A percentile compares a stretch with the other conserved stretches of the same genome.
Evolutionary conservation across 2,888 invertebrate species (phyloP).

Genomic region (Melinaea marsaeus): DNA sequence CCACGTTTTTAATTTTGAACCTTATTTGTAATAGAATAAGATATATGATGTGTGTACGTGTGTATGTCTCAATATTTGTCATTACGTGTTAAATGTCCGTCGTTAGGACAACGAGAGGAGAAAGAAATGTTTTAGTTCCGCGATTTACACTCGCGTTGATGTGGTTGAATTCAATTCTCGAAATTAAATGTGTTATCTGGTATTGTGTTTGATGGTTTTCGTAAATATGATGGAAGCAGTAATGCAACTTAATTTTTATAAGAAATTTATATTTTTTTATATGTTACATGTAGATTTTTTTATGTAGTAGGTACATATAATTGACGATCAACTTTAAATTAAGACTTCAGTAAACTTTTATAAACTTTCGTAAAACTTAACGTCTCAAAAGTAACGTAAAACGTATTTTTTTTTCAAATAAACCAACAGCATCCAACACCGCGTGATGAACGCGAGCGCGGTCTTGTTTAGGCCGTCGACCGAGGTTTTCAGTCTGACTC

Average conservation of each 20-base stretch:
- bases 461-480: conserved; percentile 59
- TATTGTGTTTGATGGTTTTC: neutral
- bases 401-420: neutral
- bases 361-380: too few species aligned
- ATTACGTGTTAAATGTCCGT: conserved; percentile 50
- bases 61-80: conserved; percentile 52
- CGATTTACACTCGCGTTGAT: conserved; percentile 40
- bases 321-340: too few species aligned
- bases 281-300: too few species aligned
- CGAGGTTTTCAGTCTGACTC: conserved; percentile 61
- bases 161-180: conserved; percentile 36
- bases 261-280: too few species aligned
- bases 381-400: too few species aligned
- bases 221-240: too few species aligned
- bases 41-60: conserved; percentile 12
- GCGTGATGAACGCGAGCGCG: conserved; percentile 38
- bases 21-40: conserved; percentile 14
- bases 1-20: conserved; percentile 5
- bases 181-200: neutral
- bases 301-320: too few species aligned
- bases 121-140: conserved; percentile 65
- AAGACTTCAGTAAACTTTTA: too few species aligned
- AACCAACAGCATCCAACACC: conserved; percentile 37
- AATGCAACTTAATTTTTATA: too few species aligned
- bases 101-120: conserved; percentile 45